These are phyloP conservation scores for Lagorchestes hirsutus DNA, from an alignment of 2,797 vertebrate genomes.

Conservation along the genomic window DNA sequence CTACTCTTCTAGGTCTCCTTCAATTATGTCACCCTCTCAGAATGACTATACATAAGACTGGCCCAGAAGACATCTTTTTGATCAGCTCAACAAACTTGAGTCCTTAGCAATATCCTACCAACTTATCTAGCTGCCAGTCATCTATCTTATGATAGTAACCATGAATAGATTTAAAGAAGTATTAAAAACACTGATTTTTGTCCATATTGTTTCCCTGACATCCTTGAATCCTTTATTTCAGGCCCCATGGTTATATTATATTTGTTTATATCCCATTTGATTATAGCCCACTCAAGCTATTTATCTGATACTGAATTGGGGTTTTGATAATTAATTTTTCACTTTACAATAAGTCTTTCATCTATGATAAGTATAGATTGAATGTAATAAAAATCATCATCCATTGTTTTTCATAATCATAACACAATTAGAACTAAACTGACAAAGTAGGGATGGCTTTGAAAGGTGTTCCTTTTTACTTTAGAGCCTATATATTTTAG, in stretches of 20 bases:
- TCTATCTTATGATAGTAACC: constrained; percentile 10
- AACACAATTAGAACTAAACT: constrained; percentile 56
- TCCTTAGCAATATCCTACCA: constrained; percentile 11
- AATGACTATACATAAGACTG: constrained; percentile 10
- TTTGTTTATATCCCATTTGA: constrained; percentile 42
- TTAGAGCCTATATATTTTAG: constrained; percentile 54
- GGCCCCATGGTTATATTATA: constrained; percentile 33
- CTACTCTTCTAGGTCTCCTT: background rate
- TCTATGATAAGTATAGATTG: constrained; percentile 43
- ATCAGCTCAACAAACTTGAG: constrained; percentile 25
- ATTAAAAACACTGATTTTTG: constrained; percentile 28
- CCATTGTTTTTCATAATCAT: constrained; percentile 54
- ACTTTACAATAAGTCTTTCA: constrained; percentile 37
- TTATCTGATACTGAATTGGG: constrained; percentile 38
- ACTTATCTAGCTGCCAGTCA: constrained; percentile 27
- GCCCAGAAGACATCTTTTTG: constrained; percentile 14
- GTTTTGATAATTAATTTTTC: constrained; percentile 19
- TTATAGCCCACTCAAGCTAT: constrained; percentile 9
- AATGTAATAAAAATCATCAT: background rate
- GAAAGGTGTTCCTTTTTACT: constrained; percentile 33
- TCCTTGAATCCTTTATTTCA: constrained; percentile 13
- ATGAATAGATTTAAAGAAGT: constrained; percentile 1
- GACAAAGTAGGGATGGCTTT: constrained; percentile 28
- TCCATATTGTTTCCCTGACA: constrained; percentile 54
- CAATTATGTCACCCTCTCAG: background rate